Base-by-base conservation (phyloP, 2,888 invertebrate species). In the Nyleta sp. region DNA sequence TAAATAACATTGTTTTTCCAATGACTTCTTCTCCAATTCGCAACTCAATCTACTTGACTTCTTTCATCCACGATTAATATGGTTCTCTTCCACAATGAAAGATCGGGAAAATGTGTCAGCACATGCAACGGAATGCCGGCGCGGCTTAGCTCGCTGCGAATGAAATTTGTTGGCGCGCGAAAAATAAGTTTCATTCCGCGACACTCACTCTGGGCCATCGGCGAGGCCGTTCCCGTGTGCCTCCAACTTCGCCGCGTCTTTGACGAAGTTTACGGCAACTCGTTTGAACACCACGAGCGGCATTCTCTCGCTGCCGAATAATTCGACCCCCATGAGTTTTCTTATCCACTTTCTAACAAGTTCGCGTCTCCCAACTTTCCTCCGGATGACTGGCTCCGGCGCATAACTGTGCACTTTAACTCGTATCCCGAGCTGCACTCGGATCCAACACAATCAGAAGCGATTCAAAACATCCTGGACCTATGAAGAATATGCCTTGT, bases 251-350 rank as follows among this genome's bases (percentile, higher is more conserved):
- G n/a, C 10, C 84, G 80, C 84, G 85, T 86, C 87, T 87, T 85
- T 84, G 82, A 70, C 82, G 50, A 86, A 86, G 81, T 87, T 87
- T 83, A 75, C 76, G 80, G 80, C 84, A 87, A 88, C 87, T 88
- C 87, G 86, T 87, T 86, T 81, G 83, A 85, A 84, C 85, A 80
- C 83, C 82, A 83, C 82, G 79, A 77, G 80, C 82, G 74, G 77
- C 78, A 74, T 80, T 75, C 72, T 78, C 48, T 52, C 42, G 50
- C 78, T 82, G 33, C 24, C 52, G 42, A 57, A 53, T 78, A 53
- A 62, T 62, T 68, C 64, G 52, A 31, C 24, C 72, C 48, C 38
- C 50, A 57, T 46, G 59, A 73, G 44, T 78, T 73, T 78, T 55
- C 65, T 78, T 78, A 50, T 59, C 50, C 46, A 50, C 59, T 57